These are phyloP conservation scores for Meandrina meandrites DNA, from an alignment of 92 coral and sea anemone genomes.

Conservation along the genomic window DNA sequence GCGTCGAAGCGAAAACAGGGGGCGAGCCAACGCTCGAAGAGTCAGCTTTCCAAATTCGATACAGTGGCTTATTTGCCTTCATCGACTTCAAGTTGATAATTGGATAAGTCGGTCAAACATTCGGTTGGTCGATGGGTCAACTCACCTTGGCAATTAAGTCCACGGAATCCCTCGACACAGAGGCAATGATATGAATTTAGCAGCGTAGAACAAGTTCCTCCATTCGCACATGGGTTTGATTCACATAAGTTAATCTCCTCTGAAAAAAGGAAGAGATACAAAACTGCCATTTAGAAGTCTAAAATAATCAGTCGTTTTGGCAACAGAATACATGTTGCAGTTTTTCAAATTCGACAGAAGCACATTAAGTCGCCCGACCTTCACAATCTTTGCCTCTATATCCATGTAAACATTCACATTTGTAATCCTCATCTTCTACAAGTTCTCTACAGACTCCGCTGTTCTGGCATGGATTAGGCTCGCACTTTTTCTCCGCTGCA, in stretches of 20 bases:
- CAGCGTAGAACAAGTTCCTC: constrained; percentile 79
- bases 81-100: not conserved
- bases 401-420: constrained; percentile 85
- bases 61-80: too few species aligned
- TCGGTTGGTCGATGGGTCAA: not conserved
- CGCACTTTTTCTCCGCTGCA: constrained; percentile 94
- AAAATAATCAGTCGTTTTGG: not conserved
- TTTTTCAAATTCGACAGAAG: not conserved
- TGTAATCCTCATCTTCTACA: constrained; percentile 78
- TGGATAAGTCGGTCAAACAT: not conserved
- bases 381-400: constrained; percentile 87
- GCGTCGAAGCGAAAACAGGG: too few species aligned
- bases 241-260: constrained; percentile 93
- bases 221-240: constrained; percentile 91
- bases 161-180: constrained; percentile 82
- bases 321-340: too few species aligned
- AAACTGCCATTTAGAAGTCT: not conserved
- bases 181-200: constrained; percentile 76
- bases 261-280: constrained; percentile 14
- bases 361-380: constrained; percentile 38
- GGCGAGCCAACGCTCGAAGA: too few species aligned
- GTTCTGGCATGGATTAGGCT: constrained; percentile 96
- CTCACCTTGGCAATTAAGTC: constrained; percentile 80
- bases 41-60: too few species aligned
- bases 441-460: constrained; percentile 83